Evolutionary conservation across 1,140 invertebrate species (phyloP).

Genomic region (Aphidius ervi): DNA sequence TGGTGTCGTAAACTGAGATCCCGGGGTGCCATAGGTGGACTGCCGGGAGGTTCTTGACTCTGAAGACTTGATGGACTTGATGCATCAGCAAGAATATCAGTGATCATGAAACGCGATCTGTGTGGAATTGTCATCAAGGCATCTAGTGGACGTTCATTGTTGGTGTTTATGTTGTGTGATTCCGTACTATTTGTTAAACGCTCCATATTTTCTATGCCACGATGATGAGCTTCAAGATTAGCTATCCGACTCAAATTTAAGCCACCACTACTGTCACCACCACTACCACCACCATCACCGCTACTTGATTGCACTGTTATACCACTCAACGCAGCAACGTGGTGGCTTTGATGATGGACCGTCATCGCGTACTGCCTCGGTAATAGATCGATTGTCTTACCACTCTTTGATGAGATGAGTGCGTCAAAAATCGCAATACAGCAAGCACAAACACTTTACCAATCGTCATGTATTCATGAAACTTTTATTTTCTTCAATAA

Average conservation of each 20-base stretch:
- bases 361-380: slow-evolving; percentile 45
- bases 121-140: slow-evolving; percentile 58
- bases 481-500: no score
- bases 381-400: slow-evolving; percentile 40
- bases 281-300: no score
- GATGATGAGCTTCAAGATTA: slow-evolving; percentile 39
- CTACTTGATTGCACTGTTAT: slow-evolving; percentile 35
- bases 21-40: slow-evolving; percentile 45
- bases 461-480: no score
- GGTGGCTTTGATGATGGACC: slow-evolving; percentile 52
- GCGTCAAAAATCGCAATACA: no score
- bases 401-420: slow-evolving; percentile 35
- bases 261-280: slow-evolving; percentile 30
- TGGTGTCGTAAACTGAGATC: slow-evolving; percentile 42
- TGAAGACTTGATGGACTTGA: slow-evolving; percentile 41
- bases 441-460: no score
- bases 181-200: slow-evolving; percentile 40
- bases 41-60: slow-evolving; percentile 45
- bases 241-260: slow-evolving; percentile 47
- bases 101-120: slow-evolving; percentile 74
- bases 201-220: slow-evolving; percentile 32
- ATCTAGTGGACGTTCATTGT: no score
- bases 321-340: slow-evolving; percentile 49
- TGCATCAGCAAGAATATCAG: slow-evolving; percentile 66
- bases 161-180: slow-evolving; percentile 16